Evolutionary conservation across 1,140 invertebrate species (phyloP).

Genomic region (Portunus trituberculatus): DNA sequence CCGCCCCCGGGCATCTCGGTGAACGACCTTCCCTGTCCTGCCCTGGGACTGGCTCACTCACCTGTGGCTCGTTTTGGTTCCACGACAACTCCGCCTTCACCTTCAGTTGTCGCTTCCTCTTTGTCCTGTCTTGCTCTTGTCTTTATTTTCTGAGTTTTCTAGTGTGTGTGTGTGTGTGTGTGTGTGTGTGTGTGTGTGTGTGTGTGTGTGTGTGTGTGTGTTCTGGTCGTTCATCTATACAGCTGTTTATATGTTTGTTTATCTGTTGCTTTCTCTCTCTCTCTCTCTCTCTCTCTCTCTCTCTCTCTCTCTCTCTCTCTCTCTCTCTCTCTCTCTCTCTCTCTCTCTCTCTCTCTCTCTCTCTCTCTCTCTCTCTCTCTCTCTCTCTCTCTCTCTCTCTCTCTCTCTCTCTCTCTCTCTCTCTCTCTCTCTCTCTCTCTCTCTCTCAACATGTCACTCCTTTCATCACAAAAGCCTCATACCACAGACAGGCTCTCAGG

Average conservation of each 20-base stretch:
- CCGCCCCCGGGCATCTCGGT: too few species aligned
- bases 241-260: neutral
- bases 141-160: too few species aligned
- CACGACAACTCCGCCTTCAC: too few species aligned
- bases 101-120: too few species aligned
- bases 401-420: neutral
- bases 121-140: too few species aligned
- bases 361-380: constrained; percentile 19
- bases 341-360: neutral
- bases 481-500: too few species aligned
- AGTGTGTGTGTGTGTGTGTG: too few species aligned
- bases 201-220: neutral
- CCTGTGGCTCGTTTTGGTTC: too few species aligned
- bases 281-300: constrained; percentile 32
- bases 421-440: neutral
- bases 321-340: neutral
- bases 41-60: too few species aligned
- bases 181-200: neutral
- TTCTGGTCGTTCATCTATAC: too few species aligned
- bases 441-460: neutral
- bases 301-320: neutral
- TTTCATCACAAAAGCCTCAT: neutral
- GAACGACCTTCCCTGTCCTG: too few species aligned
- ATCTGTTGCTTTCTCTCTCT: neutral
- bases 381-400: neutral